Base-by-base conservation (phyloP, 2,797 vertebrate species). In the Argya squamiceps region DNA sequence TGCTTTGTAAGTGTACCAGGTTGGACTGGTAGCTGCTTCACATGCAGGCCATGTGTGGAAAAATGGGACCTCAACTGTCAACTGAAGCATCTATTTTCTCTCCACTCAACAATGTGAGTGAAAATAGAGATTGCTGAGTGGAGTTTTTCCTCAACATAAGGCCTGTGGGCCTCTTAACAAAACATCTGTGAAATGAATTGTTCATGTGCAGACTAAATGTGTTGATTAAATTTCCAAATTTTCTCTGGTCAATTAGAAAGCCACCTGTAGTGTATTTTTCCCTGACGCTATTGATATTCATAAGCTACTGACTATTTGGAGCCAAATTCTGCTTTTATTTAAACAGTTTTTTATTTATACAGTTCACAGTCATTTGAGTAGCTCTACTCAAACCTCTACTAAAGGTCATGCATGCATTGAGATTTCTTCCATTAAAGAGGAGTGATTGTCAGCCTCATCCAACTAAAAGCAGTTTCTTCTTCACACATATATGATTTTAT, bases 201-300 rank as follows among this genome's bases (percentile, higher is more conserved):
- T 69, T 92, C 78, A 56, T 89, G 63, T 73, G 91, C 52, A 70
- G 68, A 41, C 55, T 82, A 44, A 84, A 92, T 24, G 75, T 85
- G 84, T 93, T 89, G 91, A 93, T 96, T 91, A 84, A 58, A 93
- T 92, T 94, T 89, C 84, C 64, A 84, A 84, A 87, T 77, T 93
- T 92, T 94, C 81, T 82, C 58, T 88, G 68, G 68, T 91, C 93
- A 93, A 77, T 96, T 96, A 94, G 52, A 71, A 94, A 96, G 41
- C 88, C 82, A 95, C 91, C 86, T 91, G 75, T 80, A 87, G 89
- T 17, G 41, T n/a, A 55, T 87, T 93, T 96, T 90, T 39, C 41
- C 36, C 19, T 84, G 78, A 60, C 0, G 0, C 12, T 94, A 29
- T 64, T 60, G 92, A 80, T 79, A 86, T 60, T 65, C 63, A 59